These are phyloP conservation scores for Ichneumon xanthorius DNA, from an alignment of 2,888 invertebrate genomes.

Conservation along the genomic window DNA sequence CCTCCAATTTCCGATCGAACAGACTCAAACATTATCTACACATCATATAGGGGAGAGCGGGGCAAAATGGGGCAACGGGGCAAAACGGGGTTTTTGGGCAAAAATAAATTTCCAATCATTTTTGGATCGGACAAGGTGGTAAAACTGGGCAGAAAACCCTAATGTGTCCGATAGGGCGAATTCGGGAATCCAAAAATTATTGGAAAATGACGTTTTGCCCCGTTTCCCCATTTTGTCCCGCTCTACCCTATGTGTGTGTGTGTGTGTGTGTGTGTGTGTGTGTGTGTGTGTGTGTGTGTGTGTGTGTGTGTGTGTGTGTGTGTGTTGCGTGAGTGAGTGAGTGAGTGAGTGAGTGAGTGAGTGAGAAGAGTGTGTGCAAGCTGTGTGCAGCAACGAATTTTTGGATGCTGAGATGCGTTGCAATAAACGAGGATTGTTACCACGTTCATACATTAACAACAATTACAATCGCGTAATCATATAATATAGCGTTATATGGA, in stretches of 20 bases:
- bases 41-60: no score
- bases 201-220: no score
- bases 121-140: no score
- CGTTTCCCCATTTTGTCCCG: no score
- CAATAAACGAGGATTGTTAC: conserved; percentile 31
- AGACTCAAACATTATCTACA: conserved; percentile 54
- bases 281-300: neutral
- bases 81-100: no score
- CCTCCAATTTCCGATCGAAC: conserved; percentile 32
- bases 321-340: conserved; percentile 38
- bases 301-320: neutral
- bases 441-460: conserved; percentile 11
- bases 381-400: conserved; percentile 57
- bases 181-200: no score
- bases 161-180: no score
- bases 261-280: no score
- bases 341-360: conserved; percentile 5
- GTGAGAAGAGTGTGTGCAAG: conserved; percentile 49
- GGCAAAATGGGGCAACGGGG: no score
- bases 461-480: conserved; percentile 8
- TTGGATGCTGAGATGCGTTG: conserved; percentile 38
- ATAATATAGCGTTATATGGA: conserved; percentile 4
- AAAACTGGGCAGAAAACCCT: no score
- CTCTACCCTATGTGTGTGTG: no score
- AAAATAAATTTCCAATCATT: no score